Base-by-base conservation (phyloP, 2,113 vertebrate genomes). In the Oceanites oceanicus region DNA sequence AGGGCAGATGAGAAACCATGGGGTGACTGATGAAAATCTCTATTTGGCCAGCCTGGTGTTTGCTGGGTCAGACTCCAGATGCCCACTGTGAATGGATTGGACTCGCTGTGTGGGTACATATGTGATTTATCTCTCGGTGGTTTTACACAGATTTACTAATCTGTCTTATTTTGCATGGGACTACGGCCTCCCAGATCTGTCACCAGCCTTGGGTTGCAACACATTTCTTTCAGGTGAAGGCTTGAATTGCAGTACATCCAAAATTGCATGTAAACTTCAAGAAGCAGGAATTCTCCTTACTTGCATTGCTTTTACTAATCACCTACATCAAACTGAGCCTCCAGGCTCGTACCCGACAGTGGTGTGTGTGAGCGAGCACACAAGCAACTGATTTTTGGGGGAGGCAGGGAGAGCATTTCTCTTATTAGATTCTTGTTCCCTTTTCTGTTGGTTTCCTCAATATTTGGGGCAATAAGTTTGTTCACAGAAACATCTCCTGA, bases 11-110 rank as follows among this genome's bases (percentile, higher is more conserved):
- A 92, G 74, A 73, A 95, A 62, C 53, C 88, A 65, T 11, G 2
- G 49, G 26, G 40, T 45, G 81, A 83, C 32, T 50, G 63, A 88
- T 63, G 85, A 62, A 90, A 93, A 93, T 76, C 62, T 79, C 8
- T 13, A 15, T 80, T 65, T 96, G 90, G 74, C 81, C 82, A 88
- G 90, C 61, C 36, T 61, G 78, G 27, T 32, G 67, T 86, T 96
- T 92, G 88, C 78, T 92, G 90, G 74, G 82, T 82, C 30, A 7
- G 56, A 27, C 88, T 94, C 86, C 88, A 62, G 78, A 65, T 61
- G 88, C 92, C 85, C 92, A 20, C 88, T 88, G 85, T 79, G 95
- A 94, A 68, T 49, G 78, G 75, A 86, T 53, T 86, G 40, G 95
- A 76, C 71, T 95, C 1, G 1, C 71, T 83, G 52, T 72, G 82